Evolutionary conservation across 2,113 vertebrate species (phyloP), one percentile per base, ranked within the genome.

Genomic region (Beaufortia kweichowensis): DNA sequence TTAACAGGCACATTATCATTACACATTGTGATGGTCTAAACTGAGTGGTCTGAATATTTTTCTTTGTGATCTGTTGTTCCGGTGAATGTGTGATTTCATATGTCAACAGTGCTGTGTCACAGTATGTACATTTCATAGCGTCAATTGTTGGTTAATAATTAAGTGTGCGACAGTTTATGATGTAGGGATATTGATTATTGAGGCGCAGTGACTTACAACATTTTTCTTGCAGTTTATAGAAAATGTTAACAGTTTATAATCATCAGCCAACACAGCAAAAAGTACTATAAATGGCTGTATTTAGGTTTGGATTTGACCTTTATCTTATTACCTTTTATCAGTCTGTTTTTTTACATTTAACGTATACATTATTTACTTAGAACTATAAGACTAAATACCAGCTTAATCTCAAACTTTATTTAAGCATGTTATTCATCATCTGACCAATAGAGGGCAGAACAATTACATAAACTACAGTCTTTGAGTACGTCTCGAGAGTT

Each of bases 401-500:
- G 9, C 35, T n/a, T n/a, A n/a, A n/a, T n/a, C n/a, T n/a, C n/a
- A n/a, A n/a, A n/a, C n/a, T n/a, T n/a, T n/a, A n/a, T n/a, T n/a
- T n/a, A n/a, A n/a, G n/a, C n/a, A n/a, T n/a, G 10, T 9, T 39
- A 39, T 39, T 3, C 35, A 39, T 9, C 10, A 39, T 29, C 2
- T 26, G 31, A 43, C 53, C 75, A 61, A 31, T 14, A 77, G 75
- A 69, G 65, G 75, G 39, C 75, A 77, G n/a, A 26, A 28, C 14
- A 61, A 28, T 14, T 35, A 10, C 14, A 69, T 15, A 59, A 3
- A 23, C 21, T 9, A 50, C 28, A 19, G 60, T 6, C 23, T 48
- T 46, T 3, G 15, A 41, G 31, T 26, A 43, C n/a, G 3, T 43
- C 11, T 35, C n/a, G 3, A 19, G 33, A 6, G 26, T 21, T 26